A percentile compares a stretch with the other conserved stretches of the same genome.
Evolutionary conservation across 2,888 invertebrate species (phyloP).

Genomic region (Dryadula phaetusa): DNA sequence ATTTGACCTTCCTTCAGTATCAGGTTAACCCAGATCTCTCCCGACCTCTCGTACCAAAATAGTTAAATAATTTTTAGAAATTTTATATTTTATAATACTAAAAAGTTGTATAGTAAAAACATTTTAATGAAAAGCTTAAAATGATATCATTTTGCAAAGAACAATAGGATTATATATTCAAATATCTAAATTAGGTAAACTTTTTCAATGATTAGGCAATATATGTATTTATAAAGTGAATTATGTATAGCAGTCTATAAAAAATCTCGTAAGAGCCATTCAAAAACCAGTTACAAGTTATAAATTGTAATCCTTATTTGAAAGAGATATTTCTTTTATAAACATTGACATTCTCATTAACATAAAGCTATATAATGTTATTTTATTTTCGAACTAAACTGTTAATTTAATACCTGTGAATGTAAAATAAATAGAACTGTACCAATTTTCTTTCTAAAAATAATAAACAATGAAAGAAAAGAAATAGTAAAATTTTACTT

Average conservation of each 20-base stretch:
- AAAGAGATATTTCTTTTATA: conserved; percentile 17
- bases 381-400: conserved; percentile 2
- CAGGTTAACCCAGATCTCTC: too few species aligned
- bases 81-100: too few species aligned
- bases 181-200: conserved; percentile 21
- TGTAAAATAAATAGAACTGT: background rate
- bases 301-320: conserved; percentile 13
- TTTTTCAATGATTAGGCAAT: conserved; percentile 22
- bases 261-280: conserved; percentile 13
- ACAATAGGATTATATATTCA: conserved; percentile 12
- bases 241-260: conserved; percentile 25
- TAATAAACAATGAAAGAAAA: too few species aligned
- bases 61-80: too few species aligned
- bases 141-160: background rate
- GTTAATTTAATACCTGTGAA: background rate
- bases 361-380: too few species aligned
- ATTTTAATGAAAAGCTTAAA: too few species aligned
- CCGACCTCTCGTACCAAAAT: too few species aligned
- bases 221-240: conserved; percentile 18
- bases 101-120: too few species aligned
- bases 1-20: too few species aligned
- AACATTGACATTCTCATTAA: too few species aligned
- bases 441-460: background rate
- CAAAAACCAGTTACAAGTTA: conserved; percentile 13
- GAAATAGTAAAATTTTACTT: too few species aligned